A percentile compares a stretch with the other conserved stretches of the same genome.
Evolutionary conservation across 2,888 invertebrate species (phyloP).

Genomic region (Branchipolynoe longqiensis): DNA sequence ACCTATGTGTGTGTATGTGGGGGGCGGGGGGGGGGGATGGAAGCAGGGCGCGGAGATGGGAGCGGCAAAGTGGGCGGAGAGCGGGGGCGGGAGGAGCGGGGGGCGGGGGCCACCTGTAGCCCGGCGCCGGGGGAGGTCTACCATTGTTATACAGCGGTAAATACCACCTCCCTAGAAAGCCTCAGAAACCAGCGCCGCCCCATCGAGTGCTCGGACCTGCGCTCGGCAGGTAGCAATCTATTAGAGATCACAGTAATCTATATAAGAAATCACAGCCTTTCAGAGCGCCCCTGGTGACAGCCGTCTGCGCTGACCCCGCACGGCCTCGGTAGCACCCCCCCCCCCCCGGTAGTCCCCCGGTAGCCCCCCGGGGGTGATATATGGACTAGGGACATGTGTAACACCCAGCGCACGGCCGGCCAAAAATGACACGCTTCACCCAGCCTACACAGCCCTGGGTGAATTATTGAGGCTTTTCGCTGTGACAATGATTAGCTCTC

Average conservation of each 20-base stretch:
- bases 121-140: background rate
- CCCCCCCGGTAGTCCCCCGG: background rate
- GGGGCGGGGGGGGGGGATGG: background rate
- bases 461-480: slow-evolving; percentile 4
- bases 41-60: background rate
- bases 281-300: background rate
- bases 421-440: slow-evolving; percentile 28
- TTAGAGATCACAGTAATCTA: slow-evolving; percentile 49
- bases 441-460: background rate
- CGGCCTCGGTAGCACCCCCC: background rate
- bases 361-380: background rate
- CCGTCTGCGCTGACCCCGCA: no score
- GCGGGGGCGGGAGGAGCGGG: background rate
- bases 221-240: slow-evolving; percentile 36
- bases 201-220: background rate
- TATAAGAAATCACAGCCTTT: slow-evolving; percentile 46
- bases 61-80: background rate
- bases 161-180: background rate
- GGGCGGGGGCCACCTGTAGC: slow-evolving; percentile 5
- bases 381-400: no score
- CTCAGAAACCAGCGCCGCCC: background rate
- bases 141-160: background rate
- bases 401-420: background rate
- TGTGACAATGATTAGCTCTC: no score
- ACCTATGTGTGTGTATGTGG: background rate